These are phyloP conservation scores for Teleopsis dalmanni DNA, from an alignment of 1,140 invertebrate genomes.

Conservation along the genomic window DNA sequence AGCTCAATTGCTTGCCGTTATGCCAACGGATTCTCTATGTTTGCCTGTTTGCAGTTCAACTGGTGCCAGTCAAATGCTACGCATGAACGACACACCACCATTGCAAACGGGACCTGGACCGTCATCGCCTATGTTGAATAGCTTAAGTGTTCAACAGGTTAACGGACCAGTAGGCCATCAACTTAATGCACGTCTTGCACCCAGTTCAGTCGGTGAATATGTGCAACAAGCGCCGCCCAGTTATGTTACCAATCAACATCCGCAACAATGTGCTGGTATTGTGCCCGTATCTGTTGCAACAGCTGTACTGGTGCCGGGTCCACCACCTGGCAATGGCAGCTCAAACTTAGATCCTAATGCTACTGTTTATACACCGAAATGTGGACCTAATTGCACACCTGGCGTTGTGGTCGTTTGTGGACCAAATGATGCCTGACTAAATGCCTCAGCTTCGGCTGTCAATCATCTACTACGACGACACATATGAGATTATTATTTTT, in stretches of 20 bases:
- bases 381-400: constrained; percentile 16
- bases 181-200: constrained; percentile 36
- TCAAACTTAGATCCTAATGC: constrained; percentile 86
- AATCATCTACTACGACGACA: constrained; percentile 32
- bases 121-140: constrained; percentile 36
- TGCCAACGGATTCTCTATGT: constrained; percentile 68
- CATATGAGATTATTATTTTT: constrained; percentile 44
- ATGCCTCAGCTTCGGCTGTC: background rate
- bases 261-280: constrained; percentile 24
- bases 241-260: constrained; percentile 16
- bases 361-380: constrained; percentile 81
- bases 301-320: constrained; percentile 25
- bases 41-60: constrained; percentile 41
- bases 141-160: constrained; percentile 20
- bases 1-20: constrained; percentile 84
- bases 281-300: constrained; percentile 34
- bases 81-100: constrained; percentile 42
- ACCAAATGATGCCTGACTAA: constrained; percentile 36
- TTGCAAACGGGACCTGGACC: constrained; percentile 35
- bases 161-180: constrained; percentile 17
- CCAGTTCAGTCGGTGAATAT: constrained; percentile 25
- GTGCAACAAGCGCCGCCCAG: constrained; percentile 22
- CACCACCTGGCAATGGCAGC: constrained; percentile 17
- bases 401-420: constrained; percentile 20
- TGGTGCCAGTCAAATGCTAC: constrained; percentile 31